phyloP scores from a whole-genome alignment of 2,888 invertebrate species.

The Brachylomia viminalis region DNA sequence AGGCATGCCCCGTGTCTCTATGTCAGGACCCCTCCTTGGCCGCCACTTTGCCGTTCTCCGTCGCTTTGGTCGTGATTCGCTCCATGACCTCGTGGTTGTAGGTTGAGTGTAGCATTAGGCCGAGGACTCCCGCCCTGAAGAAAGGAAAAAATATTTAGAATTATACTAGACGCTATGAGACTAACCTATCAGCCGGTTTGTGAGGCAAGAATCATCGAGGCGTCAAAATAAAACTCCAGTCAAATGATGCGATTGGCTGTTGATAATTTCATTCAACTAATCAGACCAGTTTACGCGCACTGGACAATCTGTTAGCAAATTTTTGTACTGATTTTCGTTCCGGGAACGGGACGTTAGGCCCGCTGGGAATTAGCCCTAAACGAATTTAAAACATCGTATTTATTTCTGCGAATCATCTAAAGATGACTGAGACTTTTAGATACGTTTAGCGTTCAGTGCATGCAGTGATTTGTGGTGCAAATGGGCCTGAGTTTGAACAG shows the following conservation, averaged over 20 bases:
- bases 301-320: not conserved
- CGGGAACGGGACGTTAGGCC: not conserved
- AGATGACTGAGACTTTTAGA: too few relatives aligned
- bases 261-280: not conserved
- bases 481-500: too few relatives aligned
- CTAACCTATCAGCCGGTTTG: not conserved
- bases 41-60: constrained; percentile 81
- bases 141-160: not conserved
- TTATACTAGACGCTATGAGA: too few relatives aligned
- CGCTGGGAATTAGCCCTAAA: too few relatives aligned
- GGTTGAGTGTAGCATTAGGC: constrained; percentile 98
- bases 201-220: not conserved
- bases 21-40: constrained; percentile 83
- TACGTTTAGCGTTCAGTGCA: too few relatives aligned
- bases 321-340: not conserved
- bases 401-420: too few relatives aligned
- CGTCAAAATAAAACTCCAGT: not conserved
- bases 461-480: too few relatives aligned
- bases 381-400: too few relatives aligned
- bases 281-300: not conserved
- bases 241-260: not conserved
- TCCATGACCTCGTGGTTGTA: constrained; percentile 98
- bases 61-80: constrained; percentile 84
- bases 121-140: constrained; percentile 96
- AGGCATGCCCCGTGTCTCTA: constrained; percentile 22